Conservation (phyloP, 2,797 vertebrate species). For the Acipenser oxyrinchus region DNA sequence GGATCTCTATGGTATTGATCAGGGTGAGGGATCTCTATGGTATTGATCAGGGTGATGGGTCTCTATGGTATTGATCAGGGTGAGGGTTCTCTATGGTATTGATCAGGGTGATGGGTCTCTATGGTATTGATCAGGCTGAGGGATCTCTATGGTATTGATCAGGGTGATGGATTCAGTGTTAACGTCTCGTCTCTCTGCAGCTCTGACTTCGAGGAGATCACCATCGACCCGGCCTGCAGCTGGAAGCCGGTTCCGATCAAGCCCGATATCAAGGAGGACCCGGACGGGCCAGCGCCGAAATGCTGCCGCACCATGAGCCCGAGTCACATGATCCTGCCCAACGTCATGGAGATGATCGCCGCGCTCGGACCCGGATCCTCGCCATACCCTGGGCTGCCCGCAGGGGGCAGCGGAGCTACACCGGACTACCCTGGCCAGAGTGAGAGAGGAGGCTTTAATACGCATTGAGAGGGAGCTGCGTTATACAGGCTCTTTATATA, state of each 20-base stretch:
- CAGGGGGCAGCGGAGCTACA: conserved; percentile 50
- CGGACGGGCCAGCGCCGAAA: conserved; percentile 79
- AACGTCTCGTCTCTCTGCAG: conserved; percentile 40
- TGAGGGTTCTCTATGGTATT: no score
- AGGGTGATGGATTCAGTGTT: no score
- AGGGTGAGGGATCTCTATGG: no score
- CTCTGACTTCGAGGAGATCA: conserved; percentile 91
- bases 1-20: no score
- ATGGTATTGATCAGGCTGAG: no score
- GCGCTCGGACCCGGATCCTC: conserved; percentile 75
- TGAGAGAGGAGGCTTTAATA: conserved; percentile 29
- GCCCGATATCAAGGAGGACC: conserved; percentile 86
- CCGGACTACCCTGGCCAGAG: conserved; percentile 72
- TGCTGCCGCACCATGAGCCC: conserved; percentile 89
- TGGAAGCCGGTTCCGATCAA: conserved; percentile 91
- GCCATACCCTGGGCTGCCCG: conserved; percentile 61
- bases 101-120: no score
- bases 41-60: no score
- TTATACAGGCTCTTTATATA: no score
- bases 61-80: no score
- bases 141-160: no score
- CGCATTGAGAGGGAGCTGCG: not conserved
- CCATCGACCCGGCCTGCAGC: conserved; percentile 88
- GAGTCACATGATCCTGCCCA: conserved; percentile 84
- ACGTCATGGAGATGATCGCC: conserved; percentile 92